Evolutionary conservation across 2,797 vertebrate species (phyloP), one percentile per base, ranked within the genome.

Genomic region (Aphelocoma californica): DNA sequence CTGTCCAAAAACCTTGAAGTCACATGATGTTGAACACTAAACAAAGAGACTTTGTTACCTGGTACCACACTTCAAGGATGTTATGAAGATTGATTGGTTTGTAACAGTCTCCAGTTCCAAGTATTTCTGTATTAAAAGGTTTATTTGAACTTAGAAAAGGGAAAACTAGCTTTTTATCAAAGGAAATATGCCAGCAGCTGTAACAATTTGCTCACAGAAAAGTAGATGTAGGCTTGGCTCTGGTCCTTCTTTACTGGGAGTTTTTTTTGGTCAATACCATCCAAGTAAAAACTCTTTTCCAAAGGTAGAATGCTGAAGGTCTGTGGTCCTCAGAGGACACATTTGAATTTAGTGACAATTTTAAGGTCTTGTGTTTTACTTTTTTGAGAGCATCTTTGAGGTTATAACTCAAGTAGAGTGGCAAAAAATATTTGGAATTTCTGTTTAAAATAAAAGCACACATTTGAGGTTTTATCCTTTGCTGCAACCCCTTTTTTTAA

Each of bases 201-300:
- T 31, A 73, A 36, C 23, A 38, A 28, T 56, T 82, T 71, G 8
- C 10, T 90, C 24, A 20, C 1, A 14, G 50, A 78, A 64, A 61
- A 19, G 3, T 4, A 57, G 10, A n/a, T 14, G 7, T 64, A 34
- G 31, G 12, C 19, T 78, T 91, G 19, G 1, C 9, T 19, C 7
- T 71, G 13, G 20, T 36, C 29, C 20, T 69, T 1, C 17, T 72
- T 81, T 50, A 28, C 9, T 9, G 0, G 1, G 19, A 7, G 5
- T 42, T 36, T 72, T 34, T 53, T 45, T 23, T 44, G 66, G 24
- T 20, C 0, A 0, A 6, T 62, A 67, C 7, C 1, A 1, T 45
- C 12, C 7, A 50, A 50, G 23, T 45, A 36, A 60, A 75, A 88
- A 15, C 13, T 42, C 1, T 42, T 80, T 80, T 51, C 20, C 4